Conservation (phyloP, 2,797 vertebrate genomes). For the Brachyrhaphis roseni region DNA sequence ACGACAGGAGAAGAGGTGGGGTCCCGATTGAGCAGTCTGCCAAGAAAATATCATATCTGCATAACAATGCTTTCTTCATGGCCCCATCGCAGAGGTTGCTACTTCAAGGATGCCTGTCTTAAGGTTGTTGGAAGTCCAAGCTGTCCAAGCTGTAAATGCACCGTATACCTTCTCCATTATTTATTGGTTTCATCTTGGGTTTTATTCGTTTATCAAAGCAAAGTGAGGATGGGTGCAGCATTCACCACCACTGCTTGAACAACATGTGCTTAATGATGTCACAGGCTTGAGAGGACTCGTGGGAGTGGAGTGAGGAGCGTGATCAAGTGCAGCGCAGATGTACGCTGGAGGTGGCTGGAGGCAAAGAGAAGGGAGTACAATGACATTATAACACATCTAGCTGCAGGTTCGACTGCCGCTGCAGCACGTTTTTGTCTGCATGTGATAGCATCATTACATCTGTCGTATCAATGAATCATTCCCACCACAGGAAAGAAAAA, state of each 20-base stretch:
- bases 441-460: slow-evolving; percentile 59
- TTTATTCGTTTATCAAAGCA: slow-evolving; percentile 80
- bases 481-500: slow-evolving; percentile 26
- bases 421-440: slow-evolving; percentile 25
- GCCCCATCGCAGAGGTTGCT: slow-evolving; percentile 61
- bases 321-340: slow-evolving; percentile 37
- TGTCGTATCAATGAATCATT: slow-evolving; percentile 60
- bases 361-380: slow-evolving; percentile 26
- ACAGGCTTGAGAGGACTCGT: slow-evolving; percentile 56
- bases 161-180: slow-evolving; percentile 83
- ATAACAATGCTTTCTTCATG: slow-evolving; percentile 75
- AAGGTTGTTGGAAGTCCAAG: slow-evolving; percentile 78
- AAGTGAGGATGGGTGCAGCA: slow-evolving; percentile 50
- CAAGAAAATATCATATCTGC: slow-evolving; percentile 80
- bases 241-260: slow-evolving; percentile 63
- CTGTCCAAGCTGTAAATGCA: slow-evolving; percentile 80
- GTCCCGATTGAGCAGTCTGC: slow-evolving; percentile 23
- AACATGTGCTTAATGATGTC: slow-evolving; percentile 76
- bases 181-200: slow-evolving; percentile 81
- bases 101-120: slow-evolving; percentile 83
- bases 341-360: slow-evolving; percentile 16
- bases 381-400: slow-evolving; percentile 53
- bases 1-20: slow-evolving; percentile 11
- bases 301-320: slow-evolving; percentile 38
- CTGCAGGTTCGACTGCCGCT: slow-evolving; percentile 47